phyloP scores from a whole-genome alignment of 2,888 invertebrate species.

The Pyrgus malvae region DNA sequence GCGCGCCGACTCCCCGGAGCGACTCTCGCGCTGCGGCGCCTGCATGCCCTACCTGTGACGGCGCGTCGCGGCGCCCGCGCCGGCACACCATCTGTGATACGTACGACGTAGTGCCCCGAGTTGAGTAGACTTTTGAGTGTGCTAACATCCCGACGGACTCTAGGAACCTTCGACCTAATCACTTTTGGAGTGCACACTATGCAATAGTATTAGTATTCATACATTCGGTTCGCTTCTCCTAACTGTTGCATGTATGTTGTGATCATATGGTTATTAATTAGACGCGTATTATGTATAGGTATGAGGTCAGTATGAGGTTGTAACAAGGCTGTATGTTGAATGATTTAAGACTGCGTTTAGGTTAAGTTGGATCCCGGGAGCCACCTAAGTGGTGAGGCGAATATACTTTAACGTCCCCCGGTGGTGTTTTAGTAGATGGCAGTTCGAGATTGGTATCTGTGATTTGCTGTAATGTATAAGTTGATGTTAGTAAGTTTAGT shows the following conservation, averaged over 20 bases:
- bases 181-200: conserved; percentile 43
- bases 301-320: conserved; percentile 52
- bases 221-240: conserved; percentile 51
- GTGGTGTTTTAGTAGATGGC: conserved; percentile 38
- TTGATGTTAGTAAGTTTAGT: conserved; percentile 38
- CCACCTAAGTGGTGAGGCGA: background rate
- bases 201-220: conserved; percentile 46
- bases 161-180: conserved; percentile 43
- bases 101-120: conserved; percentile 60
- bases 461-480: conserved; percentile 60
- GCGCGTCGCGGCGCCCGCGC: conserved; percentile 38
- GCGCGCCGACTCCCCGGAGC: conserved; percentile 71
- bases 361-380: conserved; percentile 48
- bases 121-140: conserved; percentile 65
- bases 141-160: conserved; percentile 52
- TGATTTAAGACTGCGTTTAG: conserved; percentile 76
- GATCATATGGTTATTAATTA: conserved; percentile 27
- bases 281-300: conserved; percentile 29
- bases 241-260: conserved; percentile 60
- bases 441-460: conserved; percentile 73
- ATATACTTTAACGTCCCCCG: conserved; percentile 20
- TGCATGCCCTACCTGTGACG: conserved; percentile 77
- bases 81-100: conserved; percentile 71
- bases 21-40: conserved; percentile 69
- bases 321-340: conserved; percentile 55